Conservation (phyloP, 2,888 invertebrate species). For the Portevinia maculata region DNA sequence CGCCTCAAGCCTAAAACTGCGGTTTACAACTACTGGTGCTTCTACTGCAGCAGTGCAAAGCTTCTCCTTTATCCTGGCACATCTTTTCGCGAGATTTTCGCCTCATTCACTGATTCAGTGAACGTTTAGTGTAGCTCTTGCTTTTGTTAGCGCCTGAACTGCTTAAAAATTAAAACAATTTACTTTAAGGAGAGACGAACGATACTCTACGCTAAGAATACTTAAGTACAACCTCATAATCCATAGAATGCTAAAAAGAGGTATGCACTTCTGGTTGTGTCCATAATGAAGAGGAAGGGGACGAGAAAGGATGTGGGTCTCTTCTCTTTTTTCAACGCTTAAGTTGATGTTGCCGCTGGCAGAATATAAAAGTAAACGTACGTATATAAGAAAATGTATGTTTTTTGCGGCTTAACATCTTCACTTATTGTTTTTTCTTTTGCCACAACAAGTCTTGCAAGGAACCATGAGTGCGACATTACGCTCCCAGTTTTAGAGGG, state of each 20-base stretch:
- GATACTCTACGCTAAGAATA: slow-evolving; percentile 49
- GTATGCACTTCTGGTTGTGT: slow-evolving; percentile 52
- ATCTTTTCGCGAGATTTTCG: slow-evolving; percentile 58
- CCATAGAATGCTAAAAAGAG: slow-evolving; percentile 54
- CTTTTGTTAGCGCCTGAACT: slow-evolving; percentile 35
- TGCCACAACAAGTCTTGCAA: slow-evolving; percentile 18
- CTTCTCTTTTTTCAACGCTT: slow-evolving; percentile 4
- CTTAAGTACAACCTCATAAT: slow-evolving; percentile 54
- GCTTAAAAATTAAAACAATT: slow-evolving; percentile 71
- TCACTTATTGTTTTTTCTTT: slow-evolving; percentile 31
- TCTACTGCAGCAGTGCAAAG: neutral
- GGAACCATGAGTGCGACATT: slow-evolving; percentile 1
- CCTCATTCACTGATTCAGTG: slow-evolving; percentile 60
- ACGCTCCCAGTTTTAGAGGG: neutral
- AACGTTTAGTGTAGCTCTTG: slow-evolving; percentile 65
- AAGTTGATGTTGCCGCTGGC: slow-evolving; percentile 17
- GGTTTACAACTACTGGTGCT: slow-evolving; percentile 41
- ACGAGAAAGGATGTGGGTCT: neutral
- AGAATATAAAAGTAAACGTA: no score
- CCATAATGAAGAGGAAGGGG: slow-evolving; percentile 31
- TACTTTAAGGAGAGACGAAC: slow-evolving; percentile 42
- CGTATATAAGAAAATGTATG: neutral
- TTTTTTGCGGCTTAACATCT: slow-evolving; percentile 13
- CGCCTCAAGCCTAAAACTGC: slow-evolving; percentile 68
- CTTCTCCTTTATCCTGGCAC: neutral